phyloP scores from a whole-genome alignment of 2,113 vertebrate species.

The Atlantisia rogersi region DNA sequence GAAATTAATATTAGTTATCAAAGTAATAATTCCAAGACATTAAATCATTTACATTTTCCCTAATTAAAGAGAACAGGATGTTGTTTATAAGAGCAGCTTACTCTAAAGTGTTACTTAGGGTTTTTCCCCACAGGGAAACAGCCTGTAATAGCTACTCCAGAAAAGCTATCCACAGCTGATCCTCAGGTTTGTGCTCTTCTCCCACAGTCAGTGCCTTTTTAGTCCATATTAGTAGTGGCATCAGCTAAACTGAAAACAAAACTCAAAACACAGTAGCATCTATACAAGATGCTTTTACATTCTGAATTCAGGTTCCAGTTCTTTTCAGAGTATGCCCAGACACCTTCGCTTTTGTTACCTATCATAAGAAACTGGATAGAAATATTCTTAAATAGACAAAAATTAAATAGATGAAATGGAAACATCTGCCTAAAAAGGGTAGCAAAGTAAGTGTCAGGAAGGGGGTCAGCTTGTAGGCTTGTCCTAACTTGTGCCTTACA shows the following conservation, averaged over 20 bases:
- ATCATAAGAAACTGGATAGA: neutral
- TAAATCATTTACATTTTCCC: neutral
- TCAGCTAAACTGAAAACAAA: neutral
- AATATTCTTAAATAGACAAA: neutral
- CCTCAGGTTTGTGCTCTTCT: neutral
- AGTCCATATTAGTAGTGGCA: neutral
- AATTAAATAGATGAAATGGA: neutral
- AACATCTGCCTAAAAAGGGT: neutral
- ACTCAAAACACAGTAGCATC: neutral
- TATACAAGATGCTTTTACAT: neutral
- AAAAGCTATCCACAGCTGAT: slow-evolving; percentile 5
- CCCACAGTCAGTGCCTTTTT: neutral
- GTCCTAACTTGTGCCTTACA: neutral
- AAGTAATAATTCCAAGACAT: neutral
- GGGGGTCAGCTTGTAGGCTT: neutral
- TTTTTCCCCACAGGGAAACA: slow-evolving; percentile 17
- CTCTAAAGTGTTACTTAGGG: neutral
- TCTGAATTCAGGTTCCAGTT: neutral
- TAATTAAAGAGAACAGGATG: slow-evolving; percentile 22
- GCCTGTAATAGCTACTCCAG: neutral
- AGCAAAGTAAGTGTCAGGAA: neutral
- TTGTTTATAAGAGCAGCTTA: neutral
- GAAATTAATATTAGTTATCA: slow-evolving; percentile 6
- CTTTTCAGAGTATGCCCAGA: neutral
- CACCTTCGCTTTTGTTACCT: neutral